Percentiles rank a stretch among this genome's conserved stretches.
These are phyloP conservation scores for Drymodes brunneopygia DNA, from an alignment of 2,113 vertebrate species.

Conservation along the genomic window DNA sequence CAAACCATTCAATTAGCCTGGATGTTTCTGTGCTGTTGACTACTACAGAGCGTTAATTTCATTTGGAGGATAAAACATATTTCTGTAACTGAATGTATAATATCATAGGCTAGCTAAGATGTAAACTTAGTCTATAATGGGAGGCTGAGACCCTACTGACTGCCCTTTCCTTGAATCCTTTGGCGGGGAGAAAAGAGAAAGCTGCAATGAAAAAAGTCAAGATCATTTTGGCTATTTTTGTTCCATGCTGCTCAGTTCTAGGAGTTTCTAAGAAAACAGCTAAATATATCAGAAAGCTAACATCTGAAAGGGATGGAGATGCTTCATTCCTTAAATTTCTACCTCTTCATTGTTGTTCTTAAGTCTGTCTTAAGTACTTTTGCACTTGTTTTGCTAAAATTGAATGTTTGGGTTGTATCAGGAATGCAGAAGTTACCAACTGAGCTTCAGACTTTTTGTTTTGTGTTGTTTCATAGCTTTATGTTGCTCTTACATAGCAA, in stretches of 20 bases:
- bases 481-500: background rate
- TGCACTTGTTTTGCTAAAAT: background rate
- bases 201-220: background rate
- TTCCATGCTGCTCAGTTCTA: background rate
- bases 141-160: background rate
- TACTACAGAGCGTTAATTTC: background rate
- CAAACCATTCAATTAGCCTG: background rate
- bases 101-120: background rate
- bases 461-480: background rate
- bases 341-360: background rate
- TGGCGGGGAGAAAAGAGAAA: background rate
- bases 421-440: background rate
- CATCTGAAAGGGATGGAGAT: background rate
- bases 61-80: background rate
- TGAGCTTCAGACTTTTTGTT: background rate
- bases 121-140: background rate
- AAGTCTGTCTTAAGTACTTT: background rate
- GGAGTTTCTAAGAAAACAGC: slow-evolving; percentile 2
- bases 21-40: background rate
- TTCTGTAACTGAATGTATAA: background rate
- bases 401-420: background rate
- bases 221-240: background rate
- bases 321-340: background rate
- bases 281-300: background rate
- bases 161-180: background rate